Evolutionary conservation across 2,113 vertebrate genomes (phyloP), one percentile per base, ranked within the genome.

Genomic region (Triplophysa siluroides): DNA sequence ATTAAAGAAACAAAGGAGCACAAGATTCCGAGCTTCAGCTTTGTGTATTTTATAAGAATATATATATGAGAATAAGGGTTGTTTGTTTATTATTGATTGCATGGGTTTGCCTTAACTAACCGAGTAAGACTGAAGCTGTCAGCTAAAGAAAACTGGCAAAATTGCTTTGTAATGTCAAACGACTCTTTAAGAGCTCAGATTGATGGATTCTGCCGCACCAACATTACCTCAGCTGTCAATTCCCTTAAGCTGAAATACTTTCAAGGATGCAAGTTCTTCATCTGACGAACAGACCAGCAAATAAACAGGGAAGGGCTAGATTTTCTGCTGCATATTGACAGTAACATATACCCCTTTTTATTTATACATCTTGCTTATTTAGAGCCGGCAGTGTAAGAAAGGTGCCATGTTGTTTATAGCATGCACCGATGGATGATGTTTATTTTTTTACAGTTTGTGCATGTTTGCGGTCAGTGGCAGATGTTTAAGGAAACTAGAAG

Each of bases 191-290:
- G 33, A 33, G 5, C 7, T 81, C 87, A 79, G 85, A 83, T 81
- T 85, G 86, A 88, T 84, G 68, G 83, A 88, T 90, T 87, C 66
- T 79, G 79, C 82, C 38, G 26, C 78, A 73, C 87, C 79, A 87
- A 76, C 81, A 85, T 91, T 88, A 88, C 88, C 87, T 91, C 88
- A 91, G 80, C 63, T 80, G 52, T 84, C 82, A 85, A 26, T 90
- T 83, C 86, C 91, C 80, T 62, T 24, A 68, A 73, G 12, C 72
- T 7, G 52, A 14, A 62, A 52, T 62, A 12, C 38, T 73, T 63
- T 68, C 58, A 38, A 38, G 78, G 45, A 33, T 33, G 43, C 19
- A 13, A 5, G 60, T 14, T 74, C 47, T 79, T 60, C 70, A 60
- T 73, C 81, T 75, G 71, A 86, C 84, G 73, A 75, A 83, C 69